A percentile compares a stretch with the other conserved stretches of the same genome.
Conservation (phyloP, 1,140 invertebrate species). For the Rhagoletis zephyria region DNA sequence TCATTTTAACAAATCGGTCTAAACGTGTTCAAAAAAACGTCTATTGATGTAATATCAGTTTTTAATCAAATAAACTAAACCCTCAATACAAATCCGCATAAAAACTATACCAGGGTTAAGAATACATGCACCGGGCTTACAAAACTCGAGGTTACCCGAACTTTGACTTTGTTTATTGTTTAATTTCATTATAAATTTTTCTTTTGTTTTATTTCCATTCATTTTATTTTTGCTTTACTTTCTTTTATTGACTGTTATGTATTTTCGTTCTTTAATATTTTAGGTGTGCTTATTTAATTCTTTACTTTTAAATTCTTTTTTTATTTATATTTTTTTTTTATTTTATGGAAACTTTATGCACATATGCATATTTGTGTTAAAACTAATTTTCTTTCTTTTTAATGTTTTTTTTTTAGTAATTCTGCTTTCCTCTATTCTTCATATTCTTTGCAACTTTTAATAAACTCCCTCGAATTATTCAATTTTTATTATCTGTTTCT, state of each 20-base stretch:
- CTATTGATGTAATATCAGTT: no score
- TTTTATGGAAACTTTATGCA: neutral
- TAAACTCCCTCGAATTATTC: neutral
- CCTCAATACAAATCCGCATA: no score
- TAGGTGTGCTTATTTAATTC: no score
- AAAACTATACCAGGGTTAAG: no score
- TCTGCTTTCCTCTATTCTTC: neutral
- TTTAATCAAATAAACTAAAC: no score
- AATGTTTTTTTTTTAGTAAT: no score
- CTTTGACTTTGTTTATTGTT: no score
- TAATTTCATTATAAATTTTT: neutral
- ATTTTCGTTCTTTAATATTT: neutral
- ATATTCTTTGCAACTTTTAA: neutral
- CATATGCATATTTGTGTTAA: neutral
- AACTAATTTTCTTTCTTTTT: neutral
- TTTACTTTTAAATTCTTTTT: neutral
- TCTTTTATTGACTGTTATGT: no score
- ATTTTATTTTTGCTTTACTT: neutral
- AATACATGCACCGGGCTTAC: no score
- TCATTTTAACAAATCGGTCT: no score
- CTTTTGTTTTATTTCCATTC: neutral
- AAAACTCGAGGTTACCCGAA: no score
- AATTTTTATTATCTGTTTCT: conserved; percentile 17
- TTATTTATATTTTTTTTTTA: neutral
- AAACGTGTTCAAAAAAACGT: no score